Conservation (phyloP, 2,888 invertebrate genomes). For the Melanostoma mellinum region DNA sequence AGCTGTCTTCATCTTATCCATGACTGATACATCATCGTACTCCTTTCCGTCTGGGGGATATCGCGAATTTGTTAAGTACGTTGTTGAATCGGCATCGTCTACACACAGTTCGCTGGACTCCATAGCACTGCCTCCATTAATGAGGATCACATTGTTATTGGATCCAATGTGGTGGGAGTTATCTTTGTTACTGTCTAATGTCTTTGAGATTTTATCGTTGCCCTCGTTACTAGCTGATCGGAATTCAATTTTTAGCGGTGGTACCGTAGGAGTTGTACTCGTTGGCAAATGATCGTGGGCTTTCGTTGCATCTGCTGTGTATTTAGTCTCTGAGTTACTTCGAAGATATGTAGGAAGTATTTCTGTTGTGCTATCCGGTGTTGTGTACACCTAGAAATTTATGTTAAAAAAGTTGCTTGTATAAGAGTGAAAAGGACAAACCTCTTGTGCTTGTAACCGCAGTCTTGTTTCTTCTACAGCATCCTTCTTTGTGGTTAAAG, state of each 20-base stretch:
- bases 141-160: constrained; percentile 71
- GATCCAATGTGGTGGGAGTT: constrained; percentile 74
- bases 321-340: constrained; percentile 67
- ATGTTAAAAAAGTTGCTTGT: too few relatives aligned
- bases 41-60: constrained; percentile 92
- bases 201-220: constrained; percentile 54
- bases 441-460: constrained; percentile 86
- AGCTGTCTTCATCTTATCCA: constrained; percentile 82
- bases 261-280: constrained; percentile 60
- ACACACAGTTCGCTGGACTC: constrained; percentile 73
- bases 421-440: constrained; percentile 69
- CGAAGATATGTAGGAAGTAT: constrained; percentile 73
- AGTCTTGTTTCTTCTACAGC: constrained; percentile 95
- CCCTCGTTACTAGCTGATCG: constrained; percentile 34
- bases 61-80: constrained; percentile 75
- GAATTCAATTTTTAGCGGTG: constrained; percentile 60
- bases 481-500: constrained; percentile 95
- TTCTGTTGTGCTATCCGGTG: constrained; percentile 78
- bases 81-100: constrained; percentile 77
- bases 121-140: constrained; percentile 60
- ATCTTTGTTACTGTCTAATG: constrained; percentile 65
- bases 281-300: constrained; percentile 59
- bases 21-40: constrained; percentile 84
- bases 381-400: constrained; percentile 75
- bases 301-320: constrained; percentile 62